A percentile compares a stretch with the other conserved stretches of the same genome.
These are phyloP conservation scores for Gallinago paraguaiae DNA, from an alignment of 2,113 vertebrate species.

Conservation along the genomic window DNA sequence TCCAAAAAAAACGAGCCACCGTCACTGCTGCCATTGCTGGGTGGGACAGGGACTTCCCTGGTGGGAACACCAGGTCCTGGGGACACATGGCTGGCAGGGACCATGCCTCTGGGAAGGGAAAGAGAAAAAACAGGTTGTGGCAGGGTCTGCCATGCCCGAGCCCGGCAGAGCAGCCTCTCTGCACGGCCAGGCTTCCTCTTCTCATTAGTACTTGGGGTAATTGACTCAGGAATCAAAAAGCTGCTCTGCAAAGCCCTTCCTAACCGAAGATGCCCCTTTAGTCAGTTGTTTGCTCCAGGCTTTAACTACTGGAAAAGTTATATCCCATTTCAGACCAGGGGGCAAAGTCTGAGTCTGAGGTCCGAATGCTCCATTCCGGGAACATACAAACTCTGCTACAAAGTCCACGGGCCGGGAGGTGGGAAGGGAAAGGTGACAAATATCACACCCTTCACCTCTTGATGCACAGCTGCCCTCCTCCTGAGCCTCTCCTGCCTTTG, in stretches of 20 bases:
- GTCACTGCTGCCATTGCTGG: rapidly evolving
- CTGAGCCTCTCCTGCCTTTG: not conserved
- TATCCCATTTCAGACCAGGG: not conserved
- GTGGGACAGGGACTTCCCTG: not conserved
- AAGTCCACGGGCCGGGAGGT: not conserved
- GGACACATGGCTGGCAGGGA: not conserved
- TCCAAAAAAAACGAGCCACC: not conserved
- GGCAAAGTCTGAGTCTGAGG: not conserved
- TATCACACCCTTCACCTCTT: rapidly evolving
- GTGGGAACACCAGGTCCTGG: not conserved
- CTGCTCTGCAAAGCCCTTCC: not conserved
- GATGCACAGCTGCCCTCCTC: rapidly evolving
- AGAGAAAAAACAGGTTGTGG: not conserved
- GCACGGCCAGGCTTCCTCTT: not conserved
- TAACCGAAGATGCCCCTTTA: not conserved
- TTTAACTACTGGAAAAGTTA: not conserved
- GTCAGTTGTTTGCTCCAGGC: not conserved
- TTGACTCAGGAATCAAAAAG: not conserved
- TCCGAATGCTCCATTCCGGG: not conserved
- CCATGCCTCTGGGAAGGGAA: not conserved
- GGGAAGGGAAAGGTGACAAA: not conserved
- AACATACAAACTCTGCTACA: not conserved
- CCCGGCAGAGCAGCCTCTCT: not conserved
- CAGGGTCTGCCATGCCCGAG: not conserved
- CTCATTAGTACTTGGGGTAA: not conserved